phyloP scores from a whole-genome alignment of 2,113 vertebrate species.

The Ailuropoda melanoleuca region DNA sequence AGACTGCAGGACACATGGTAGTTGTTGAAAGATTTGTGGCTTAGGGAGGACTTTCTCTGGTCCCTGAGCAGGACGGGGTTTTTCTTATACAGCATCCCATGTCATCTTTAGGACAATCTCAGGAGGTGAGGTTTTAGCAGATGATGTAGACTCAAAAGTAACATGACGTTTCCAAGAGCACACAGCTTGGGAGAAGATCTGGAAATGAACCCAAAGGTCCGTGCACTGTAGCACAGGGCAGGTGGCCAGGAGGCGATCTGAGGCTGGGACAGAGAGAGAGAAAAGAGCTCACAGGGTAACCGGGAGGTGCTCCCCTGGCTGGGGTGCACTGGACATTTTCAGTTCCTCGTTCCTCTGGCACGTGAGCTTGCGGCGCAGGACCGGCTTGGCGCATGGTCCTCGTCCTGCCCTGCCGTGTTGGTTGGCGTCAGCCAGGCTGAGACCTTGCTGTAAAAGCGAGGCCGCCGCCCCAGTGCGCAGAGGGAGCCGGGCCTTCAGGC shows the following conservation, averaged over 20 bases:
- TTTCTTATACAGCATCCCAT: not conserved
- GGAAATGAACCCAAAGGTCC: not conserved
- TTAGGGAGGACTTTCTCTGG: not conserved
- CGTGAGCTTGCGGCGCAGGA: not conserved
- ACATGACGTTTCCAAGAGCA: not conserved
- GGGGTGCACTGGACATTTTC: not conserved
- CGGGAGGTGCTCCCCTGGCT: not conserved
- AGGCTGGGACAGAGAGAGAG: not conserved
- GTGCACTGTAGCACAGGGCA: not conserved
- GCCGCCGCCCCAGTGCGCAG: not conserved
- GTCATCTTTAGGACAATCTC: not conserved
- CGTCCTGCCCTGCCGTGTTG: not conserved
- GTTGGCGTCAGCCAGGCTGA: not conserved
- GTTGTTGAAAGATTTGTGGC: not conserved
- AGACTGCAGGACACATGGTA: not conserved
- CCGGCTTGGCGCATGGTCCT: not conserved
- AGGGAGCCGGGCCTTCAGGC: not conserved
- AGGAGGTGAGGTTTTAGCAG: not conserved
- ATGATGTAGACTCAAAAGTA: not conserved
- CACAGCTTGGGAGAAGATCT: not conserved
- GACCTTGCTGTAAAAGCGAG: not conserved
- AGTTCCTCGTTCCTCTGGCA: not conserved
- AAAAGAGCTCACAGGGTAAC: not conserved
- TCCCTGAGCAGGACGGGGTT: not conserved
- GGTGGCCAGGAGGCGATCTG: not conserved